Conservation (phyloP, 1,140 invertebrate species). For the Pachypeltis micranthus region DNA sequence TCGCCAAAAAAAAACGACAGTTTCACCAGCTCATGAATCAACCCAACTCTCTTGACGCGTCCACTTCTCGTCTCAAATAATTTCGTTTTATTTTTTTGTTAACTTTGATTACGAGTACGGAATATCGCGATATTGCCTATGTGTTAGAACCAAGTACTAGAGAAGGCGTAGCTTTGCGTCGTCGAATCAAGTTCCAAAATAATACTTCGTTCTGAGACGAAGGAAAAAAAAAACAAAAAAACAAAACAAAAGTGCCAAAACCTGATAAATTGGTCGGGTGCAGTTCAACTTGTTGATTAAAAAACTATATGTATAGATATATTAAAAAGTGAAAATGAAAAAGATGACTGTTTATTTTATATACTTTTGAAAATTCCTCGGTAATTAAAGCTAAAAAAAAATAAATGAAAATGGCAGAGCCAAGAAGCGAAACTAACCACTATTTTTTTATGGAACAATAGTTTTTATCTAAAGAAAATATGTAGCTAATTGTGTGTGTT, state of each 20-base stretch:
- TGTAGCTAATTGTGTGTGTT: slow-evolving; percentile 20
- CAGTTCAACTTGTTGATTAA: not conserved
- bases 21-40: too few species aligned
- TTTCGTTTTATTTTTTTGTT: too few species aligned
- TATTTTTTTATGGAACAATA: slow-evolving; percentile 22
- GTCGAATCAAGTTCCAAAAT: slow-evolving; percentile 6
- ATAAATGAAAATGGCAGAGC: slow-evolving; percentile 13
- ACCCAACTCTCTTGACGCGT: too few species aligned
- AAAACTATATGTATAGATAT: slow-evolving; percentile 13
- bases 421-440: slow-evolving; percentile 12
- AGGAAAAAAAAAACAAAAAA: not conserved
- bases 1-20: too few species aligned
- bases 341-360: slow-evolving; percentile 22
- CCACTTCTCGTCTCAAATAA: too few species aligned
- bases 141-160: too few species aligned
- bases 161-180: slow-evolving; percentile 4
- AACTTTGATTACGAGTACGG: not conserved
- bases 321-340: slow-evolving; percentile 16
- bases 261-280: not conserved
- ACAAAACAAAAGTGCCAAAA: slow-evolving; percentile 9
- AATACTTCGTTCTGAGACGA: not conserved
- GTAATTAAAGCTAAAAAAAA: slow-evolving; percentile 7
- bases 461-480: slow-evolving; percentile 19
- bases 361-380: slow-evolving; percentile 12
- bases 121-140: too few species aligned